Evolutionary conservation across 1,140 invertebrate species (phyloP).

Genomic region (Caerostris darwini): DNA sequence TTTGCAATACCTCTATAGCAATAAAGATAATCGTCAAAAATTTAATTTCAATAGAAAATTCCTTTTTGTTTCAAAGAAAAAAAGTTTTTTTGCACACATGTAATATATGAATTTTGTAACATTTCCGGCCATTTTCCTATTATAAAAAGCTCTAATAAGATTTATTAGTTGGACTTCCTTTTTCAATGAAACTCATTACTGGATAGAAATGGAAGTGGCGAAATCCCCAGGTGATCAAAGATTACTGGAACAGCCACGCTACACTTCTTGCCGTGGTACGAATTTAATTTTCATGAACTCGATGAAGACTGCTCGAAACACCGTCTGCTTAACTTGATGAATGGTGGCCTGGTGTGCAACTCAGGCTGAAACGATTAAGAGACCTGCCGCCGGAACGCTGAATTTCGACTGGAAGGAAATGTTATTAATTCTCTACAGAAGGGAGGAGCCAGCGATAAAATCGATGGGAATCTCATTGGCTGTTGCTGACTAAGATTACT

Average conservation of each 20-base stretch:
- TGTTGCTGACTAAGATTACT: not conserved
- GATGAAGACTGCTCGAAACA: slow-evolving; percentile 11
- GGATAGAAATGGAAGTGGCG: not conserved
- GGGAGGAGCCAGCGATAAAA: not conserved
- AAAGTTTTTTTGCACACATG: too few relatives aligned
- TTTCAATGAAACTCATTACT: not conserved
- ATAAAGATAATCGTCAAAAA: too few relatives aligned
- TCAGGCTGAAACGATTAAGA: slow-evolving; percentile 20
- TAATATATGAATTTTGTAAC: too few relatives aligned
- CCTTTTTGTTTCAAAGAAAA: too few relatives aligned
- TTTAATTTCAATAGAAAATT: too few relatives aligned
- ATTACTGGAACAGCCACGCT: not conserved
- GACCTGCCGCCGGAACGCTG: not conserved
- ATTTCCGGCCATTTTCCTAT: too few relatives aligned
- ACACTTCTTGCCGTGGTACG: not conserved
- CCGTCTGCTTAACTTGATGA: slow-evolving; percentile 10
- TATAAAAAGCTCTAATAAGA: too few relatives aligned
- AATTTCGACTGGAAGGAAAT: not conserved
- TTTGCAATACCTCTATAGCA: too few relatives aligned
- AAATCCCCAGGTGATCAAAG: not conserved
- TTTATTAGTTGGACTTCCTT: too few relatives aligned
- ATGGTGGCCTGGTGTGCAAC: not conserved
- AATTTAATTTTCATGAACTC: slow-evolving; percentile 25
- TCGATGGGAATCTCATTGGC: slow-evolving; percentile 12
- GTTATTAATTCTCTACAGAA: slow-evolving; percentile 28